These are phyloP conservation scores for Enteromius anoplus DNA, from an alignment of 2,797 vertebrate genomes.

Conservation along the genomic window DNA sequence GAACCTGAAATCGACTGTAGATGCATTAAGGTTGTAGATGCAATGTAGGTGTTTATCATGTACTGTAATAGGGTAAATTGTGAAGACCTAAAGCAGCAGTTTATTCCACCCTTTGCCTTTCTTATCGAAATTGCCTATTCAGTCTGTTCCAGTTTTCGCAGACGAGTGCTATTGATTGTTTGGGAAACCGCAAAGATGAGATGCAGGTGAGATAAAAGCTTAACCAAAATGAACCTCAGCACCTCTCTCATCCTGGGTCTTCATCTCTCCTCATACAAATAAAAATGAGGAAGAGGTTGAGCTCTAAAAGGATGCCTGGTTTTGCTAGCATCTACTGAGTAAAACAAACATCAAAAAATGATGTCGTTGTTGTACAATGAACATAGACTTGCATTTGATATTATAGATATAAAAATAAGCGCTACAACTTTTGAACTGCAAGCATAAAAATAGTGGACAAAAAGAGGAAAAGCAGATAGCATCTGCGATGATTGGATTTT, in stretches of 20 bases:
- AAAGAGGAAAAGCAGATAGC: not conserved
- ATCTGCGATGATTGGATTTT: not conserved
- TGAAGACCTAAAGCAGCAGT: not conserved
- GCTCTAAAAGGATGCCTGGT: not conserved
- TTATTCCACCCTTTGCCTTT: conserved; percentile 24
- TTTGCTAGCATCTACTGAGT: not conserved
- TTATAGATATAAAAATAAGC: not conserved
- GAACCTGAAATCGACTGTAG: not conserved
- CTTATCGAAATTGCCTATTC: conserved; percentile 47
- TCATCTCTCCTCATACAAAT: conserved; percentile 11
- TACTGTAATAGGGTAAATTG: not conserved
- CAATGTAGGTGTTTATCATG: not conserved
- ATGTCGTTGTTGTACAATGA: not conserved
- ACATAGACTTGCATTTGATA: not conserved
- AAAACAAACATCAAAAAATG: not conserved
- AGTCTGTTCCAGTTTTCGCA: conserved; percentile 53
- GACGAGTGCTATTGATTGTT: conserved; percentile 56
- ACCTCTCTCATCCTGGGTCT: conserved; percentile 43
- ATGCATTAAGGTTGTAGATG: not conserved
- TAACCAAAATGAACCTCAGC: conserved; percentile 26
- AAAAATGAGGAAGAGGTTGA: not conserved
- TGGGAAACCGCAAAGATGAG: conserved; percentile 50
- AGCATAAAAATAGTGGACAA: not conserved
- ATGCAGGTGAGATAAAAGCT: conserved; percentile 43
- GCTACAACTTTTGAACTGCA: not conserved